These are phyloP conservation scores for Galagoides demidoff DNA, from an alignment of 2,797 vertebrate genomes.

Conservation along the genomic window DNA sequence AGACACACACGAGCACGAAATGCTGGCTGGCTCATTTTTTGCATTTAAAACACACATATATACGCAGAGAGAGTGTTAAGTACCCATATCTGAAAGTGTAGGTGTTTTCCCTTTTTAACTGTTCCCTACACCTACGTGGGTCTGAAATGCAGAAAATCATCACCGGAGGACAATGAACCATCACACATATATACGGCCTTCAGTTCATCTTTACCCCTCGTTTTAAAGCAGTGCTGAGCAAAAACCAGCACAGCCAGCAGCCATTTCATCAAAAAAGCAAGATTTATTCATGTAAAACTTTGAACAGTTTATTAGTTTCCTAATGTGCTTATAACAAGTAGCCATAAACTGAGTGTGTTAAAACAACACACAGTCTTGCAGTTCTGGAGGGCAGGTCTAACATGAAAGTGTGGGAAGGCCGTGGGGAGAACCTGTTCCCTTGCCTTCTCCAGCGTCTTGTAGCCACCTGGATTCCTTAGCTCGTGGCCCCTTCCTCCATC, in stretches of 20 bases:
- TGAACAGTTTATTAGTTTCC: background rate
- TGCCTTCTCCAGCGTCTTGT: background rate
- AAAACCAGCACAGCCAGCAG: background rate
- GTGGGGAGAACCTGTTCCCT: background rate
- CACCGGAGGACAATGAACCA: background rate
- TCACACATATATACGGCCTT: background rate
- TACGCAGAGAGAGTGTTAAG: background rate
- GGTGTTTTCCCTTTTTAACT: background rate
- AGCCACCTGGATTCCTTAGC: background rate
- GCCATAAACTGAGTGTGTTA: background rate
- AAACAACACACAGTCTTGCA: background rate
- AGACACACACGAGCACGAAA: background rate
- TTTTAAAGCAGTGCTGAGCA: background rate
- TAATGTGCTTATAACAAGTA: background rate
- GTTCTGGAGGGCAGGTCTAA: background rate
- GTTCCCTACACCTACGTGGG: background rate
- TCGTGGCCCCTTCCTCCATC: background rate
- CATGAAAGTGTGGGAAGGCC: background rate
- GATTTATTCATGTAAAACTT: fast-evolving
- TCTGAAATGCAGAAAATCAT: background rate
- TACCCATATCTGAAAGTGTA: background rate
- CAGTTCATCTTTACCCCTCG: background rate
- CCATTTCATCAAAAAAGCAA: background rate
- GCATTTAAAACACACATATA: background rate
- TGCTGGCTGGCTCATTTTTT: slow-evolving; percentile 1